Conservation (phyloP, 2,113 vertebrate species). For the Odocoileus virginianus region DNA sequence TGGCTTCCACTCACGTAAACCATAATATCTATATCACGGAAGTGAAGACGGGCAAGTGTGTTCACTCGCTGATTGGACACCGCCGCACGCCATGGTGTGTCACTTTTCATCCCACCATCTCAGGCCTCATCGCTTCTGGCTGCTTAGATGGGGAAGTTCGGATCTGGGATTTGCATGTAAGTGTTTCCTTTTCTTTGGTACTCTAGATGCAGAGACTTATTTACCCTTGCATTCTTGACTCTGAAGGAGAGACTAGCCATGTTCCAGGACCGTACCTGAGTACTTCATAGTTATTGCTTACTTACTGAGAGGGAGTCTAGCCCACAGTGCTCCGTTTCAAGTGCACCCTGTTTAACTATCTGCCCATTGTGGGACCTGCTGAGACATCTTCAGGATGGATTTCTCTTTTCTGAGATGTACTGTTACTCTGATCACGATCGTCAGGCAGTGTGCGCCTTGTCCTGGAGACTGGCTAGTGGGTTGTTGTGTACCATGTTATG, state of each 20-base stretch:
- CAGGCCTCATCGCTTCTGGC: slow-evolving; percentile 97
- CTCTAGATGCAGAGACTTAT: neutral
- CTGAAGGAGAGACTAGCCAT: neutral
- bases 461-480: neutral
- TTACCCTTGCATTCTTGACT: slow-evolving; percentile 14
- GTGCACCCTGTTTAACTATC: neutral
- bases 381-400: neutral
- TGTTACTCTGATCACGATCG: neutral
- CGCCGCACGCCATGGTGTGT: slow-evolving; percentile 98
- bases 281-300: neutral
- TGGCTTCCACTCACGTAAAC: slow-evolving; percentile 99
- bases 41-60: slow-evolving; percentile 98
- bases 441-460: neutral
- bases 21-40: slow-evolving; percentile 99
- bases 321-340: neutral
- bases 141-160: slow-evolving; percentile 99
- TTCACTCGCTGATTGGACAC: slow-evolving; percentile 97
- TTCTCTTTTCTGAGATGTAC: neutral
- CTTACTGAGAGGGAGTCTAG: neutral
- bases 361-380: neutral
- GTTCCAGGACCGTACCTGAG: neutral
- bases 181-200: slow-evolving; percentile 72
- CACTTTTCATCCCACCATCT: slow-evolving; percentile 98
- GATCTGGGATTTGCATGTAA: slow-evolving; percentile 99
- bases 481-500: neutral